Evolutionary conservation across 2,888 invertebrate genomes (phyloP).

Genomic region (Mycalesis mineus): DNA sequence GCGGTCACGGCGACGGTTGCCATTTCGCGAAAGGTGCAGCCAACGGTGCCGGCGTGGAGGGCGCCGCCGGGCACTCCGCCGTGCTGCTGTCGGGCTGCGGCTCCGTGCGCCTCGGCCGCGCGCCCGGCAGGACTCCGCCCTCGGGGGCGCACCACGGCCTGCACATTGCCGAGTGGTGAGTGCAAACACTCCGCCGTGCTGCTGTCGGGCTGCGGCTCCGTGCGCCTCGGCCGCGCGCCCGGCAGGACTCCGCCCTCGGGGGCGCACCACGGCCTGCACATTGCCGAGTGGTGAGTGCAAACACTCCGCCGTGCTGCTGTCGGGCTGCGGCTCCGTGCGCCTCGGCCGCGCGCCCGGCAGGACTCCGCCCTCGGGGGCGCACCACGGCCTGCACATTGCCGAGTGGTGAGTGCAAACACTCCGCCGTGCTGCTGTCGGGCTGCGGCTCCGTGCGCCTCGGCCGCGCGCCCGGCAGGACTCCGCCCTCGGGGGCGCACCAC

Average conservation of each 20-base stretch:
- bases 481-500: conserved; percentile 70
- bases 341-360: conserved; percentile 59
- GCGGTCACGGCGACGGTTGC: conserved; percentile 87
- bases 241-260: conserved; percentile 49
- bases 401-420: background rate
- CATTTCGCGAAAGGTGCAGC: conserved; percentile 78
- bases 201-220: conserved; percentile 86
- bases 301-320: conserved; percentile 75
- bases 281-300: conserved; percentile 33
- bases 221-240: conserved; percentile 66
- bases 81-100: conserved; percentile 85
- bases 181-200: conserved; percentile 61
- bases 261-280: conserved; percentile 80
- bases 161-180: conserved; percentile 81
- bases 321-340: conserved; percentile 85
- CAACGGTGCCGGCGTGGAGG: conserved; percentile 38
- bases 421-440: conserved; percentile 82
- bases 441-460: conserved; percentile 82
- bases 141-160: conserved; percentile 80
- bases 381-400: conserved; percentile 78
- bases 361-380: conserved; percentile 58
- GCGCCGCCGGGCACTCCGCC: conserved; percentile 74
- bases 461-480: conserved; percentile 49
- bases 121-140: conserved; percentile 76
- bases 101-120: conserved; percentile 75